Percentiles rank a stretch among this genome's conserved stretches.
Conservation (phyloP, 2,888 invertebrate genomes). For the Pterobdella sp. region DNA sequence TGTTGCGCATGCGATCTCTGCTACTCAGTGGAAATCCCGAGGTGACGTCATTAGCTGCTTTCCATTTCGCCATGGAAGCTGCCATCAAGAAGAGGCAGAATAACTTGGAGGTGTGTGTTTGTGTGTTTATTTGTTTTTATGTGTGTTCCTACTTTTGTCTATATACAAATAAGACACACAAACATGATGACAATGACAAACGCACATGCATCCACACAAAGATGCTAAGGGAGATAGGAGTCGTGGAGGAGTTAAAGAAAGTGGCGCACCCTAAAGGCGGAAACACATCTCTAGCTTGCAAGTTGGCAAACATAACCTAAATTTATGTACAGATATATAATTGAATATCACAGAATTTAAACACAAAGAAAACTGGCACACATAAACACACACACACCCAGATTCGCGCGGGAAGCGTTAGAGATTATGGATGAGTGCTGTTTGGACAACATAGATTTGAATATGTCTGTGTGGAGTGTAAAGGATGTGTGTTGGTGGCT, state of each 20-base stretch:
- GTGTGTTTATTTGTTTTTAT: neutral
- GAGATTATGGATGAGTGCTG: constrained; percentile 85
- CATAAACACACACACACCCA: constrained; percentile 53
- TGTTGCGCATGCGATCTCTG: constrained; percentile 82
- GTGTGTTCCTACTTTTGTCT: constrained; percentile 11
- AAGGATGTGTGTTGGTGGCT: constrained; percentile 97
- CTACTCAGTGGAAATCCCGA: constrained; percentile 88
- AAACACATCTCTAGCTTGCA: constrained; percentile 91
- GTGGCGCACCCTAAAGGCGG: constrained; percentile 60
- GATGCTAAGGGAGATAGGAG: constrained; percentile 86
- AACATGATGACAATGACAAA: neutral
- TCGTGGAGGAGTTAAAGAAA: constrained; percentile 85
- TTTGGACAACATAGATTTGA: constrained; percentile 92
- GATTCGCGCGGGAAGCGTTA: constrained; percentile 57
- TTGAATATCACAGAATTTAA: neutral
- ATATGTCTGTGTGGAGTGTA: constrained; percentile 92
- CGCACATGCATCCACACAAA: constrained; percentile 34
- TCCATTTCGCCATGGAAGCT: constrained; percentile 97
- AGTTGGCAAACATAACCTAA: constrained; percentile 58
- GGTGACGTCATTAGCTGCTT: constrained; percentile 89
- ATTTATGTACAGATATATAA: neutral
- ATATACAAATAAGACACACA: neutral
- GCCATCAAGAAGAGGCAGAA: constrained; percentile 73
- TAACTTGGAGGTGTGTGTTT: constrained; percentile 40
- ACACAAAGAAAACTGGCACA: neutral